Percentiles rank a stretch among this genome's conserved stretches.
Evolutionary conservation across 2,888 invertebrate species (phyloP).

Genomic region (Noctuana brunneofusca): DNA sequence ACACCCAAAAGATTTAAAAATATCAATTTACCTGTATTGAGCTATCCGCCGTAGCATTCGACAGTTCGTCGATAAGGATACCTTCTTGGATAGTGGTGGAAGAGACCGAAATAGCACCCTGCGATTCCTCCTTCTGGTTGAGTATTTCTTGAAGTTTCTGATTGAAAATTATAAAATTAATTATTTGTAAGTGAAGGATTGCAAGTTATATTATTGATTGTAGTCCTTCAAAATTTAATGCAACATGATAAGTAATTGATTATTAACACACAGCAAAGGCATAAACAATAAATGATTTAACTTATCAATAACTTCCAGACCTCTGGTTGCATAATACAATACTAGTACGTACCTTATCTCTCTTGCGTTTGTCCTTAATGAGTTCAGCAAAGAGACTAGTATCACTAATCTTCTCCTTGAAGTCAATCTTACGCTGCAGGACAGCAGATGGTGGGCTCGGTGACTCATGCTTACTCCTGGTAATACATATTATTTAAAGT

Average conservation of each 20-base stretch:
- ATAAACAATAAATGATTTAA: no score
- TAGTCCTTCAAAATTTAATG: no score
- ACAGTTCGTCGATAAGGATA: slow-evolving; percentile 66
- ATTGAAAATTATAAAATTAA: not conserved
- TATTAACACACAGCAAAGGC: no score
- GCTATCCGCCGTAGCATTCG: slow-evolving; percentile 64
- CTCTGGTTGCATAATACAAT: no score
- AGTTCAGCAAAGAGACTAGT: slow-evolving; percentile 95
- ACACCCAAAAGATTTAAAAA: no score
- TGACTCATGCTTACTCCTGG: slow-evolving; percentile 62
- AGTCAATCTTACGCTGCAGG: slow-evolving; percentile 82
- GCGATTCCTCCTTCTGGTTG: slow-evolving; percentile 84
- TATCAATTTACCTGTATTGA: slow-evolving; percentile 49
- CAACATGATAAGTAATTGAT: no score
- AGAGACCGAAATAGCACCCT: slow-evolving; percentile 61
- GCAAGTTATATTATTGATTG: not conserved
- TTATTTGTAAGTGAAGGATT: not conserved
- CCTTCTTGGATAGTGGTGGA: slow-evolving; percentile 63
- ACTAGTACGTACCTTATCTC: slow-evolving; percentile 86
- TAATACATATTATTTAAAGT: not conserved
- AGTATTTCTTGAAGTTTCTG: slow-evolving; percentile 87
- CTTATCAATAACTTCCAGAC: no score
- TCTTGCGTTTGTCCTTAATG: slow-evolving; percentile 92
- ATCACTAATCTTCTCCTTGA: slow-evolving; percentile 92
- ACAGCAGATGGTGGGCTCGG: slow-evolving; percentile 67